Evolutionary conservation across 2,797 vertebrate species (phyloP).

Genomic region (Clarias pachynema): DNA sequence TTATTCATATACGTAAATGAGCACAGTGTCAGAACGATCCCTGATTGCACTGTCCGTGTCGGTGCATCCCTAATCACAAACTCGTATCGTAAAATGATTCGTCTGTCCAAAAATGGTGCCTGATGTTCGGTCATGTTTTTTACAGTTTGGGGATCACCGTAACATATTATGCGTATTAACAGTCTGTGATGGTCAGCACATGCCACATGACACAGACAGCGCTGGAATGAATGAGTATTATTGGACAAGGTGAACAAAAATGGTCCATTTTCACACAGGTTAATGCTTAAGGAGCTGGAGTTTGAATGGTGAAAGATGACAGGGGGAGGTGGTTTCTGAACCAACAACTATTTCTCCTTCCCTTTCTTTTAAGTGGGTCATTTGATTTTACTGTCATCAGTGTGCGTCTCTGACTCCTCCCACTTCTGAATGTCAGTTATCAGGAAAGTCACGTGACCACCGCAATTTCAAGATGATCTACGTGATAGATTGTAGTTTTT

Average conservation of each 20-base stretch:
- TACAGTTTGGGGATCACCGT: not conserved
- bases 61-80: not conserved
- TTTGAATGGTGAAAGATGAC: not conserved
- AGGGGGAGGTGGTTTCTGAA: not conserved
- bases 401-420: not conserved
- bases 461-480: not conserved
- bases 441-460: not conserved
- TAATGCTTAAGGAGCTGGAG: not conserved
- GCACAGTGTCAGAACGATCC: too few species aligned
- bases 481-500: not conserved
- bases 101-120: not conserved
- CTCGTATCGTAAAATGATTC: not conserved
- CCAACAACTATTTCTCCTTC: not conserved
- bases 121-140: not conserved
- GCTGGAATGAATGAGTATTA: not conserved
- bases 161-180: not conserved
- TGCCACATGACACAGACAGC: slow-evolving; percentile 4
- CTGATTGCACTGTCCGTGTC: not conserved
- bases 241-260: not conserved
- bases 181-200: not conserved
- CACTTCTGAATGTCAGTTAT: not conserved
- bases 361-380: not conserved
- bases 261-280: not conserved
- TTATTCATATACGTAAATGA: not conserved
- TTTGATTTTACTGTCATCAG: not conserved